These are phyloP conservation scores for Rana temporaria DNA, from an alignment of 2,113 vertebrate species.

Conservation along the genomic window DNA sequence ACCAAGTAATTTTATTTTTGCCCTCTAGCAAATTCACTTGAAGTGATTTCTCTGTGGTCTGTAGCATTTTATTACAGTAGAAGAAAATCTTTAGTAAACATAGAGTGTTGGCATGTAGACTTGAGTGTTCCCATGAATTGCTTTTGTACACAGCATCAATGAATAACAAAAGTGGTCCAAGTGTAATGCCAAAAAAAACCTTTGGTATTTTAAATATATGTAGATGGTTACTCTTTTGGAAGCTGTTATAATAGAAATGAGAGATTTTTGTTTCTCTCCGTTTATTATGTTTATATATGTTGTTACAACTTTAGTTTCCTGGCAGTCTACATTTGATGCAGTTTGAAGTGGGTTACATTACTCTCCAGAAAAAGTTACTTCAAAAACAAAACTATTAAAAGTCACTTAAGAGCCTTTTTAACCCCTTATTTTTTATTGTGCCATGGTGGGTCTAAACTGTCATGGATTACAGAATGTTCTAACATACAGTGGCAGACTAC, in stretches of 20 bases:
- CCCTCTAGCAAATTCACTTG: not conserved
- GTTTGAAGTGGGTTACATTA: not conserved
- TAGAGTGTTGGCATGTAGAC: not conserved
- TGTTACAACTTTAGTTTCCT: conserved; percentile 13
- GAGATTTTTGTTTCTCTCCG: conserved; percentile 15
- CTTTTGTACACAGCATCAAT: conserved; percentile 2
- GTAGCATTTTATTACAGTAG: conserved; percentile 5
- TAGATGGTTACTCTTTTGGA: conserved; percentile 5
- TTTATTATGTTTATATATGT: conserved; percentile 11
- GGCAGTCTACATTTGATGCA: conserved; percentile 8
- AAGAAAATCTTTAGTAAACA: conserved; percentile 3
- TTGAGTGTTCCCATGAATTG: not conserved
- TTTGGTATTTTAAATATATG: conserved; percentile 27
- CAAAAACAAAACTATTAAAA: not conserved
- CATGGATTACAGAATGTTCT: no score
- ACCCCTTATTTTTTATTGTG: no score
- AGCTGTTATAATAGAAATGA: conserved; percentile 1
- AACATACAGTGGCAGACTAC: no score
- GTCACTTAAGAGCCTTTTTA: no score
- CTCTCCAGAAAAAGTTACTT: not conserved
- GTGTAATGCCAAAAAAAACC: not conserved
- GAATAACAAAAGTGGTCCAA: conserved; percentile 3
- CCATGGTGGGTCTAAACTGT: no score
- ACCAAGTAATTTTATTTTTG: conserved; percentile 17
- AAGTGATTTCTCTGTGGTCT: conserved; percentile 10